Conservation (phyloP, 2,113 vertebrate genomes). For the Canis aureus region DNA sequence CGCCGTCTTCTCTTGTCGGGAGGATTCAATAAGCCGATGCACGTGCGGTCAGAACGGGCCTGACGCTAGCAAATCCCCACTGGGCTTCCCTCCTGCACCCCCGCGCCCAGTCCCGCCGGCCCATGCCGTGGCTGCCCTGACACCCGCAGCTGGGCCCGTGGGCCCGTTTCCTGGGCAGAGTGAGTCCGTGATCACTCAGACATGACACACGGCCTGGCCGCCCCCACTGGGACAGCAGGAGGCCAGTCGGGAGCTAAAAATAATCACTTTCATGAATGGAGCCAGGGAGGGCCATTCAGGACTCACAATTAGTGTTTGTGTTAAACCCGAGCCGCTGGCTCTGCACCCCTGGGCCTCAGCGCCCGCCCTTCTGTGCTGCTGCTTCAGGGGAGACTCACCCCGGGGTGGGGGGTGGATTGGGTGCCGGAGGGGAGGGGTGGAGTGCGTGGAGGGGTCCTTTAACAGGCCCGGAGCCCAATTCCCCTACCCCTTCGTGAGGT, state of each 20-base stretch:
- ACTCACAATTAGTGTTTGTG: constrained; percentile 51
- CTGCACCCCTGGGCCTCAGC: not conserved
- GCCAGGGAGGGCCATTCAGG: not conserved
- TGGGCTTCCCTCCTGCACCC: too few species aligned
- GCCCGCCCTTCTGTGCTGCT: not conserved
- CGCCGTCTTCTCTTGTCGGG: too few species aligned
- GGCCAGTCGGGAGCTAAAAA: constrained; percentile 70
- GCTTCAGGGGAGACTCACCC: not conserved
- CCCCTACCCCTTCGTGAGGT: not conserved
- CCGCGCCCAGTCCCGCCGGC: not conserved
- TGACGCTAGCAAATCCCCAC: not conserved
- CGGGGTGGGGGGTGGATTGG: not conserved
- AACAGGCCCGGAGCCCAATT: not conserved
- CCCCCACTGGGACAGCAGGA: constrained; percentile 46
- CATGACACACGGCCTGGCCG: constrained; percentile 70
- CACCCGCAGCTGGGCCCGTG: not conserved
- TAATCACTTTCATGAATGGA: constrained; percentile 75
- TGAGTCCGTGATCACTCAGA: constrained; percentile 72
- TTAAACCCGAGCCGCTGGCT: not conserved
- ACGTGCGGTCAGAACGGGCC: not conserved
- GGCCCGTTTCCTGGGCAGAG: constrained; percentile 61
- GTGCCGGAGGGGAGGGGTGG: rapidly evolving
- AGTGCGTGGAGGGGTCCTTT: not conserved
- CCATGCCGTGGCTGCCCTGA: not conserved
- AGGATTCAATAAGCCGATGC: not conserved